Conservation (phyloP, 2,113 vertebrate species). For the Rafetus swinhoei region DNA sequence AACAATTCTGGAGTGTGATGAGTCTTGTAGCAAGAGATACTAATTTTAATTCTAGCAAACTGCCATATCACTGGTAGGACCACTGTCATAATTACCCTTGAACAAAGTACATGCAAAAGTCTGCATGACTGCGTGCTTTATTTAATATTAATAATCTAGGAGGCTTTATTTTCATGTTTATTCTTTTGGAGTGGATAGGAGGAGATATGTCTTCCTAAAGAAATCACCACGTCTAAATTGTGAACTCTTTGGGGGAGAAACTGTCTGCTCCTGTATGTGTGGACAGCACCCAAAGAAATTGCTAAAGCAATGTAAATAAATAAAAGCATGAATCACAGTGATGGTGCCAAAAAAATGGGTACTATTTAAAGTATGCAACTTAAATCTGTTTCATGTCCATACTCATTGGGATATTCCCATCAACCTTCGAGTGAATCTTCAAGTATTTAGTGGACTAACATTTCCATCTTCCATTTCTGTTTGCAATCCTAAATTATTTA, state of each 20-base stretch:
- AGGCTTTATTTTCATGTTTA: neutral
- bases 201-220: neutral
- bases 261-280: neutral
- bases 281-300: no score
- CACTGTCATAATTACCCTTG: neutral
- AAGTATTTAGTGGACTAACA: neutral
- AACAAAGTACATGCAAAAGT: neutral
- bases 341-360: neutral
- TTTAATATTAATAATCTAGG: neutral
- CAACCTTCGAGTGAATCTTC: neutral
- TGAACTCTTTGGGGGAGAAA: neutral
- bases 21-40: neutral
- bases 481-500: neutral
- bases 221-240: neutral
- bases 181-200: neutral
- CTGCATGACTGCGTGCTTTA: fast-evolving
- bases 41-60: neutral
- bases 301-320: neutral
- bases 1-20: neutral
- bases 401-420: neutral
- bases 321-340: neutral
- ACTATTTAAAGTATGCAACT: neutral
- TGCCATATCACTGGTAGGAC: neutral
- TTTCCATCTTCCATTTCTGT: neutral
- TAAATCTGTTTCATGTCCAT: neutral